Conservation (phyloP, 2,888 invertebrate genomes). For the Allygus modestus region DNA sequence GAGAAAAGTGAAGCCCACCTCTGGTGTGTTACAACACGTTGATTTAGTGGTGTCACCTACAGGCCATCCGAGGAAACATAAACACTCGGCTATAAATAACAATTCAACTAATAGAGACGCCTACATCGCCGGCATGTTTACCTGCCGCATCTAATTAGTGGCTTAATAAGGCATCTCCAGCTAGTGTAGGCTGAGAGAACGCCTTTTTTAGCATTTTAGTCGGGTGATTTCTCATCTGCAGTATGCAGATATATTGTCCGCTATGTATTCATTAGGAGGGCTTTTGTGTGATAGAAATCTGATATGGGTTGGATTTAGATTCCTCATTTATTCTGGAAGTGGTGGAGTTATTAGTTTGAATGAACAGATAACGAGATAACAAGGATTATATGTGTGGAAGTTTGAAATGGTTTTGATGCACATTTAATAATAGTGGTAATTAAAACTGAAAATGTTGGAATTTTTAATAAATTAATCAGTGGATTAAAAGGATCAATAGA, state of each 20-base stretch:
- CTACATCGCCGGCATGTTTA: constrained; percentile 8
- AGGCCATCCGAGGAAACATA: constrained; percentile 31
- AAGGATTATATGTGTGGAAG: no score
- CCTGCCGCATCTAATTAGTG: constrained; percentile 31
- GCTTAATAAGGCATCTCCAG: not conserved
- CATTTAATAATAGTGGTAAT: no score
- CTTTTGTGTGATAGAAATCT: no score
- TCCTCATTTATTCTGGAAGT: no score
- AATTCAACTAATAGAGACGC: constrained; percentile 41
- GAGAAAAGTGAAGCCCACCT: not conserved
- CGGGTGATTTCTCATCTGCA: not conserved
- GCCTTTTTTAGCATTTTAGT: not conserved
- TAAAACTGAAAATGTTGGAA: no score
- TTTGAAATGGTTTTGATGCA: no score
- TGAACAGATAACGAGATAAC: no score
- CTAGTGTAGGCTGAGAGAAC: not conserved
- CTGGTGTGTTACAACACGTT: not conserved
- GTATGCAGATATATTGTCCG: not conserved
- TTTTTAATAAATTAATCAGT: no score
- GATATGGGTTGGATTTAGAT: no score
- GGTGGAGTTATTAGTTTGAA: no score
- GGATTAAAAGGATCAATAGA: no score
- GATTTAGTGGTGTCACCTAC: constrained; percentile 42
- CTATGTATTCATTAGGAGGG: no score
- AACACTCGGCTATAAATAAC: constrained; percentile 34